Evolutionary conservation across 2,113 vertebrate genomes (phyloP).

Genomic region (Pachyramphus minor): DNA sequence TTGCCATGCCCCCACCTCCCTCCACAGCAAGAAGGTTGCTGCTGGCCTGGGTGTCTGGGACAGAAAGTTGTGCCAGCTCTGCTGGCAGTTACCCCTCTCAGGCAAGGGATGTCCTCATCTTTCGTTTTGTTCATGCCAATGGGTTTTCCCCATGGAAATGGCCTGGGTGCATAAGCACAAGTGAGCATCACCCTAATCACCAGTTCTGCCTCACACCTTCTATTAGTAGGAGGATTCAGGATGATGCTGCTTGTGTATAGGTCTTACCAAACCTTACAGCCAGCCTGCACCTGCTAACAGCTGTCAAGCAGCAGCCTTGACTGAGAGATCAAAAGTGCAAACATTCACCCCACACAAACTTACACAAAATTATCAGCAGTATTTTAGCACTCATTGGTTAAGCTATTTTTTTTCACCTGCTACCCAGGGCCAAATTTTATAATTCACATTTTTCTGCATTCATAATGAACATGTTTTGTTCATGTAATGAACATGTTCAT

Average conservation of each 20-base stretch:
- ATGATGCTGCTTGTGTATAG: neutral
- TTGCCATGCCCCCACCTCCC: neutral
- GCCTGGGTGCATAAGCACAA: neutral
- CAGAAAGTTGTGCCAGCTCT: neutral
- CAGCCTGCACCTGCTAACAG: neutral
- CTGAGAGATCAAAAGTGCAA: neutral
- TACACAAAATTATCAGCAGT: neutral
- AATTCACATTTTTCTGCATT: neutral
- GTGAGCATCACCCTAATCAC: neutral
- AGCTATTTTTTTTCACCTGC: neutral
- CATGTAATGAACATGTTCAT: neutral
- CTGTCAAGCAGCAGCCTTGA: neutral
- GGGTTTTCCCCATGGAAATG: neutral
- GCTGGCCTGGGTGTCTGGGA: neutral
- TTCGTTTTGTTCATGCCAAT: neutral
- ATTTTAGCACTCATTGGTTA: neutral
- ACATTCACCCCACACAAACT: neutral
- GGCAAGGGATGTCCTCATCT: neutral
- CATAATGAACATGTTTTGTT: neutral
- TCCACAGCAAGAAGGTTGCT: neutral
- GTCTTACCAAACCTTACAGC: neutral
- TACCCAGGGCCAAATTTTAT: neutral
- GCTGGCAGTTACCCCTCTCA: too few species aligned
- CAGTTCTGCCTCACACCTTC: accelerated
- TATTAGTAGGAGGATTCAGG: too few species aligned